Evolutionary conservation across 2,888 invertebrate genomes (phyloP), one percentile per base, ranked within the genome.

Genomic region (Athalia cordata): DNA sequence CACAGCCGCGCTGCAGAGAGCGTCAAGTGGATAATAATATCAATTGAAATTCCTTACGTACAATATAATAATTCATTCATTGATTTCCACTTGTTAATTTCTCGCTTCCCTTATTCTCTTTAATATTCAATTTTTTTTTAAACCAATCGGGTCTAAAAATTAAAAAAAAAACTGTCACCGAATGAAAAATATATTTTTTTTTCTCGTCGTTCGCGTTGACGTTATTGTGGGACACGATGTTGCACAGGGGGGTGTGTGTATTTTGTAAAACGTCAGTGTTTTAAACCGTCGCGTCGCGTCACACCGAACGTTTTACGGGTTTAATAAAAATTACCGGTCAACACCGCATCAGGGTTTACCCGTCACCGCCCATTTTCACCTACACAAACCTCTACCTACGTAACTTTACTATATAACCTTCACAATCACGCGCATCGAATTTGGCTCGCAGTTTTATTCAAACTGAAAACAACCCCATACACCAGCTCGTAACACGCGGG

Each of bases 321-420:
- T 85, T 85, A 84, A 86, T 86, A 86, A 84, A 84, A 86, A 85
- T 84, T 83, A 85, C 81, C 82, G 81, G 62, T 29, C 29, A 29
- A 29, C 29, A 59, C 66, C 77, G 67, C 68, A 70, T 62, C 57
- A 68, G 70, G 15, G 68, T 57, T 52, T 29, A 29, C 45, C 64
- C 77, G 52, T 55, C 76, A 49, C 7, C 65, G 43, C 75, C 49
- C 52, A 49, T 61, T 49, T 74, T 76, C 76, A 52, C 57, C 76
- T 55, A 45, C 2, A 29, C 29, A 29, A 0, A n/a, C n/a, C n/a
- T n/a, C n/a, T n/a, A 29, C 29, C 29, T 29, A 29, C 2, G 29
- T 29, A 29, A 29, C 29, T 29, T 29, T 29, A n/a, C n/a, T n/a
- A 29, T 29, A 2, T 29, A 29, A n/a, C 29, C 29, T 29, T 29